A percentile compares a stretch with the other conserved stretches of the same genome.
phyloP scores from a whole-genome alignment of 2,888 invertebrate genomes.

The Catocala sponsa region DNA sequence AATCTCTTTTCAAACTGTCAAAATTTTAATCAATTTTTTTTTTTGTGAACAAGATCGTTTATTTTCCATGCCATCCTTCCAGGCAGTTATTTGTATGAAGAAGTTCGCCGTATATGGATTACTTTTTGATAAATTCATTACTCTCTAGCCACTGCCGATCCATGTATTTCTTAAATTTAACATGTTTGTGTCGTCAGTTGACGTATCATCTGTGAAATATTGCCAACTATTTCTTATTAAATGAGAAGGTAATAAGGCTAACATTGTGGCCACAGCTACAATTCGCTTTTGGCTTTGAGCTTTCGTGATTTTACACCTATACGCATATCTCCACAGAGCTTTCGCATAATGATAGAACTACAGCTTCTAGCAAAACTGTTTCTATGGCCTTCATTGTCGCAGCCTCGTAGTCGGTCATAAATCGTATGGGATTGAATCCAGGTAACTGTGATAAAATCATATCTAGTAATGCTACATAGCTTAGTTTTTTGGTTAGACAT shows the following conservation, averaged over 20 bases:
- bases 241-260: too few species aligned
- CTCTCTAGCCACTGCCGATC: conserved; percentile 3
- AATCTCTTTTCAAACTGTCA: conserved; percentile 10
- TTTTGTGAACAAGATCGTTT: conserved; percentile 7
- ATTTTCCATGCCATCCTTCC: conserved; percentile 11
- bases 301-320: too few species aligned
- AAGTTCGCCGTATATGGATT: conserved; percentile 10
- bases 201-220: conserved; percentile 12
- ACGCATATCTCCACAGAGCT: too few species aligned
- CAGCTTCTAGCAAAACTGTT: too few species aligned
- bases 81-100: conserved; percentile 12
- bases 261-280: too few species aligned
- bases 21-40: conserved; percentile 1
- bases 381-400: too few species aligned
- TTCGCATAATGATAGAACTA: too few species aligned
- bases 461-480: too few species aligned
- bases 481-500: too few species aligned
- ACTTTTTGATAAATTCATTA: conserved; percentile 4
- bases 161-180: conserved; percentile 15
- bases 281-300: too few species aligned
- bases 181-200: conserved; percentile 13
- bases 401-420: too few species aligned
- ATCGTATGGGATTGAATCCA: not conserved
- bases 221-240: conserved; percentile 10
- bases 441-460: not conserved